Conservation (phyloP, 1,140 invertebrate species). For the Marisa cornuarietis region DNA sequence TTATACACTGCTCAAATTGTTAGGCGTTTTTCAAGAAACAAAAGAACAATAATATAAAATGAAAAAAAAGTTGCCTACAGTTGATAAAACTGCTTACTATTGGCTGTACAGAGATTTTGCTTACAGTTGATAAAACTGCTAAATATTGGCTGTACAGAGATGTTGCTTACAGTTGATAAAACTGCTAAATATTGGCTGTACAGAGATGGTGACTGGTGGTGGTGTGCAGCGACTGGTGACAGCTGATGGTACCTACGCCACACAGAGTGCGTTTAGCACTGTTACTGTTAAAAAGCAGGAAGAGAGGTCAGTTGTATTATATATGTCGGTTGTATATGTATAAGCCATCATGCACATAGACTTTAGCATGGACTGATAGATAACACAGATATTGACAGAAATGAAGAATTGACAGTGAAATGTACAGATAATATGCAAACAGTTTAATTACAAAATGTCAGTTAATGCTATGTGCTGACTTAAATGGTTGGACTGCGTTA, state of each 20-base stretch:
- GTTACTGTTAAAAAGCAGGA: slow-evolving; percentile 66
- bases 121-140: neutral
- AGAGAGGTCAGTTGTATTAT: slow-evolving; percentile 3
- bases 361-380: neutral
- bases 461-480: neutral
- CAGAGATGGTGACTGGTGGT: slow-evolving; percentile 57
- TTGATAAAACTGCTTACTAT: neutral
- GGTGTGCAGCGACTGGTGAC: slow-evolving; percentile 63
- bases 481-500: slow-evolving; percentile 37
- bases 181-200: neutral
- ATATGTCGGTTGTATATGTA: neutral
- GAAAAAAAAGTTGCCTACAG: too few species aligned
- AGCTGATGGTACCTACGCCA: slow-evolving; percentile 95
- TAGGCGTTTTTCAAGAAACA: too few species aligned
- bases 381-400: neutral
- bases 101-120: slow-evolving; percentile 36
- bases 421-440: neutral
- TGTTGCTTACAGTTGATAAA: neutral
- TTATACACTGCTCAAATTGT: too few species aligned
- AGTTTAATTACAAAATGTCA: neutral
- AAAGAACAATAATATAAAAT: too few species aligned
- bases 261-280: slow-evolving; percentile 95
- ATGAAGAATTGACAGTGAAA: neutral
- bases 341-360: too few species aligned
- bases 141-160: slow-evolving; percentile 37